These are phyloP conservation scores for Orbicella faveolata DNA, from an alignment of 64 coral and sea anemone genomes.

Conservation along the genomic window DNA sequence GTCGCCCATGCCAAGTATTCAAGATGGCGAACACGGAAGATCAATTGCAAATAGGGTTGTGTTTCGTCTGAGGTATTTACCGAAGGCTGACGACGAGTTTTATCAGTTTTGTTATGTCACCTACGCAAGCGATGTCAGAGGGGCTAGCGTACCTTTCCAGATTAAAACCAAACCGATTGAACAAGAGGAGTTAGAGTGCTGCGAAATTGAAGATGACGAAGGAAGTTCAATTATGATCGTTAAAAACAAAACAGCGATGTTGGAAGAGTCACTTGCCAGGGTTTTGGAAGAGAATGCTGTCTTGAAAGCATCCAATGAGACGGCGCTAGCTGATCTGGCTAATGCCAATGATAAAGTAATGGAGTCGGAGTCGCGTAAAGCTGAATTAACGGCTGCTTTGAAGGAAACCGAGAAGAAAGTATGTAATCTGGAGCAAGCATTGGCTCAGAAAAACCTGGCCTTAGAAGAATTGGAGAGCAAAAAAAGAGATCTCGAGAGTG, in stretches of 20 bases:
- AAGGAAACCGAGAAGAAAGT: constrained; percentile 44
- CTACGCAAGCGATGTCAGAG: constrained; percentile 68
- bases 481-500: constrained; percentile 30
- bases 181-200: constrained; percentile 79
- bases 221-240: constrained; percentile 83
- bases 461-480: constrained; percentile 45
- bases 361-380: constrained; percentile 71
- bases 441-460: constrained; percentile 39
- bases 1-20: constrained; percentile 63
- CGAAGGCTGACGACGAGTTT: constrained; percentile 85
- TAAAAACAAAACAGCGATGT: constrained; percentile 88
- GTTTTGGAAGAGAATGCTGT: constrained; percentile 72
- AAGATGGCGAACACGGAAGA: constrained; percentile 53
- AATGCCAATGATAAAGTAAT: constrained; percentile 70
- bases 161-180: constrained; percentile 72
- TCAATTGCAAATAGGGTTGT: constrained; percentile 61
- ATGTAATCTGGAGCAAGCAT: constrained; percentile 18
- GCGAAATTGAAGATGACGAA: constrained; percentile 93
- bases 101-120: constrained; percentile 98
- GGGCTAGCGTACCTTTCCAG: constrained; percentile 93
- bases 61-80: constrained; percentile 67
- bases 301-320: constrained; percentile 88
- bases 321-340: constrained; percentile 31
- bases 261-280: constrained; percentile 75
- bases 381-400: constrained; percentile 54